A percentile compares a stretch with the other conserved stretches of the same genome.
These are phyloP conservation scores for Drosophila bunnanda DNA, from an alignment of 2,888 invertebrate genomes.

Conservation along the genomic window DNA sequence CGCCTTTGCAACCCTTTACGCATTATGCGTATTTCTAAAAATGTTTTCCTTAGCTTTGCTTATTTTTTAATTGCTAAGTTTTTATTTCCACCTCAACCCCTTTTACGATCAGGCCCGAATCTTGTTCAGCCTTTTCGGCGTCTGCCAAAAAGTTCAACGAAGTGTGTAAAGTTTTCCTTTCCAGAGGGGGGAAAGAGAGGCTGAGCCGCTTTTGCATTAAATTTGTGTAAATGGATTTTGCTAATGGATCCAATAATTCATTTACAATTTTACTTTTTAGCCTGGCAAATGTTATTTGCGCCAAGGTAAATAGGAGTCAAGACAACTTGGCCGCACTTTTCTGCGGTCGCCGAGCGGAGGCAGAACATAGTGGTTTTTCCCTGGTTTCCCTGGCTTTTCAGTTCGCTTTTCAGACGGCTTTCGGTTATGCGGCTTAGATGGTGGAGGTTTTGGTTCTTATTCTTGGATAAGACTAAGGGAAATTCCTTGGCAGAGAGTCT, in stretches of 20 bases:
- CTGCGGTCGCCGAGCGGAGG: constrained; percentile 55
- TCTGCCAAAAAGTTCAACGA: constrained; percentile 73
- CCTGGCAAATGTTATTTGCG: constrained; percentile 74
- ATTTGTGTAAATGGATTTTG: constrained; percentile 83
- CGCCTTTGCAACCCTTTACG: constrained; percentile 66
- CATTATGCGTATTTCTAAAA: constrained; percentile 74
- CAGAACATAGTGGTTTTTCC: constrained; percentile 18
- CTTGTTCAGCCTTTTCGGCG: constrained; percentile 14
- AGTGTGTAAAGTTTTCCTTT: constrained; percentile 80
- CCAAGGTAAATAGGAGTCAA: constrained; percentile 69
- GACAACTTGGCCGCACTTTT: constrained; percentile 61
- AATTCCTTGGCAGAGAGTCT: constrained; percentile 10
- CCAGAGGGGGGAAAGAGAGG: not conserved
- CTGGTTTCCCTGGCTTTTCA: not conserved
- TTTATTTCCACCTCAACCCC: constrained; percentile 59
- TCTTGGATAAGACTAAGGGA: not conserved
- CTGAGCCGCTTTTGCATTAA: constrained; percentile 76
- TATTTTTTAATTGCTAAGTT: constrained; percentile 82
- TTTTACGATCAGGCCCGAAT: not conserved
- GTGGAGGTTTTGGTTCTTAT: not conserved
- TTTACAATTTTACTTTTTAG: constrained; percentile 80
- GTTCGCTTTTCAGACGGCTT: not conserved
- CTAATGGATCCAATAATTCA: constrained; percentile 84
- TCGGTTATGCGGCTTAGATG: not conserved
- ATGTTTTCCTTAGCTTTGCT: constrained; percentile 75